These are phyloP conservation scores for Stenopsyche tienmushanensis DNA, from an alignment of 1,140 invertebrate species.

Conservation along the genomic window DNA sequence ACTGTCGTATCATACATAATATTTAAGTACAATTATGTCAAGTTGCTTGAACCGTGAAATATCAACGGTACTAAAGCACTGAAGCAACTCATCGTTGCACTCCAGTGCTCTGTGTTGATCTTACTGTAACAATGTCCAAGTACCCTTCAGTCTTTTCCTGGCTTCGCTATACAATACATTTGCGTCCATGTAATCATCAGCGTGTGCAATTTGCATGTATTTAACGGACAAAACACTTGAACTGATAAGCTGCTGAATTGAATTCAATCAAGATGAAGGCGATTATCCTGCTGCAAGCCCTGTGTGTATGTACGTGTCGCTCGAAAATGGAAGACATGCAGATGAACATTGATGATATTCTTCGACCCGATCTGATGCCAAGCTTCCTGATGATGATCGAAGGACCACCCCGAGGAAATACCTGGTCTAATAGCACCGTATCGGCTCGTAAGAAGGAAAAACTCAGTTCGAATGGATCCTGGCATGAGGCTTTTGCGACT, in stretches of 20 bases:
- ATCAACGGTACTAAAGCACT: neutral
- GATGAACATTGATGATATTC: conserved; percentile 57
- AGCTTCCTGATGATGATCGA: conserved; percentile 53
- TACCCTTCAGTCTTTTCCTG: neutral
- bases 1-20: too few species aligned
- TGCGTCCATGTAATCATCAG: neutral
- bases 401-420: conserved; percentile 31
- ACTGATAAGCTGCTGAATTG: neutral
- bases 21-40: neutral
- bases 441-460: conserved; percentile 7
- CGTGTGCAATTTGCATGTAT: neutral
- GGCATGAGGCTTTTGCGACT: conserved; percentile 51
- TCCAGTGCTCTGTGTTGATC: neutral
- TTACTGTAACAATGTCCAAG: too few species aligned
- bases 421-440: conserved; percentile 19
- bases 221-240: neutral
- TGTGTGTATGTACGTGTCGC: neutral
- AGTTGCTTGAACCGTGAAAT: conserved; percentile 17
- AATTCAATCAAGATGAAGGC: neutral
- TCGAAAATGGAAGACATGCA: neutral
- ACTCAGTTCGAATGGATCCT: conserved; percentile 33
- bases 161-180: neutral
- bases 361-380: conserved; percentile 58
- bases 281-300: neutral
- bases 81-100: neutral